These are phyloP conservation scores for Chelidonichthys spinosus DNA, from an alignment of 2,797 vertebrate genomes.

Conservation along the genomic window DNA sequence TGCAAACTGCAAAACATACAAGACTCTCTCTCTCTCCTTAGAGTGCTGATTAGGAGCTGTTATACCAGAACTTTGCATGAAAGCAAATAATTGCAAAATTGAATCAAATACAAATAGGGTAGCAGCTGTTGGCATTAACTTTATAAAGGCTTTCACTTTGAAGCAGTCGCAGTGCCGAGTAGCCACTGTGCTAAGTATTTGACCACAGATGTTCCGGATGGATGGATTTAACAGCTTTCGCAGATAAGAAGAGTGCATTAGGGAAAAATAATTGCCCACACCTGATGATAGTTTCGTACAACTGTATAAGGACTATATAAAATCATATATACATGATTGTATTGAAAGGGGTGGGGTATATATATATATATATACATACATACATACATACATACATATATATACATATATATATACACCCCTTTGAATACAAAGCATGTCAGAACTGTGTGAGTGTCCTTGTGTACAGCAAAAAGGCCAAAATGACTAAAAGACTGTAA, in stretches of 20 bases:
- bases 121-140: slow-evolving; percentile 1
- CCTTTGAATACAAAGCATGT: background rate
- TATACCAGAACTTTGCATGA: slow-evolving; percentile 3
- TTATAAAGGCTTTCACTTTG: slow-evolving; percentile 1
- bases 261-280: background rate
- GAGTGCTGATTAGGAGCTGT: background rate
- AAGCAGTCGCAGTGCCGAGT: slow-evolving; percentile 10
- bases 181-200: background rate
- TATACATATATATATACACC: background rate
- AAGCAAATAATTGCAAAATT: slow-evolving; percentile 7
- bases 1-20: background rate
- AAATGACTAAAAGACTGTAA: slow-evolving; percentile 11
- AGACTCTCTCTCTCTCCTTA: background rate
- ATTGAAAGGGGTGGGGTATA: too few relatives aligned
- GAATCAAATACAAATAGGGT: background rate
- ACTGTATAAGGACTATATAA: too few relatives aligned
- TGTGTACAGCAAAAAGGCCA: slow-evolving; percentile 2
- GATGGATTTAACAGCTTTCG: slow-evolving; percentile 7
- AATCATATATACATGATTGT: too few relatives aligned
- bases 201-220: slow-evolving; percentile 9
- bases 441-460: background rate
- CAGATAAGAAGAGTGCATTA: slow-evolving; percentile 4
- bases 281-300: background rate
- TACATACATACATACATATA: too few relatives aligned
- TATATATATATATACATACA: too few relatives aligned